These are phyloP conservation scores for Cyprinodon variegatus DNA, from an alignment of 2,113 vertebrate genomes.

Conservation along the genomic window DNA sequence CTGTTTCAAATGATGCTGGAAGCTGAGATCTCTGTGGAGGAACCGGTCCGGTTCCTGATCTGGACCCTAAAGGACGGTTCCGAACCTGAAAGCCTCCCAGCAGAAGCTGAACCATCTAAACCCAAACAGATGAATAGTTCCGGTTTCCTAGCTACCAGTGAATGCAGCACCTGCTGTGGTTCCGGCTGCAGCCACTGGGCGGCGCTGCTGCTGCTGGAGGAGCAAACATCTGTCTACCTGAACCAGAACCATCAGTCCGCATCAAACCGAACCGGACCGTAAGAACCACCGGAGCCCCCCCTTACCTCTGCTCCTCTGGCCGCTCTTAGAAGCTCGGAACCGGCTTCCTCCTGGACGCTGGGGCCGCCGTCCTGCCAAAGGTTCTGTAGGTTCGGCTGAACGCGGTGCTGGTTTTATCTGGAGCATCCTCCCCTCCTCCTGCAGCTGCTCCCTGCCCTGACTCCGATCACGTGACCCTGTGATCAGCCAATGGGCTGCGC, in stretches of 20 bases:
- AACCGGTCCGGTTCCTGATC: too few species aligned
- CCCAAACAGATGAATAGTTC: not conserved
- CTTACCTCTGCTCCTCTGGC: conserved; percentile 25
- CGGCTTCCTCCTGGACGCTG: not conserved
- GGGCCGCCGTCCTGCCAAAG: not conserved
- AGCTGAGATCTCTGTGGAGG: too few species aligned
- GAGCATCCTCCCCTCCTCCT: conserved; percentile 27
- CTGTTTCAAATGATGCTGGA: too few species aligned
- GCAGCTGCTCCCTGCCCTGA: conserved; percentile 36
- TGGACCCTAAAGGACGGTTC: too few species aligned
- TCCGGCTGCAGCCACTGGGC: not conserved
- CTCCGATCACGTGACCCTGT: conserved; percentile 43
- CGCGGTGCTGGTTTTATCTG: conserved; percentile 39
- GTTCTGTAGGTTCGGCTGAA: conserved; percentile 23
- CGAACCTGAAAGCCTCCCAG: not conserved
- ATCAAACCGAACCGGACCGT: too few species aligned
- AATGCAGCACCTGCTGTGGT: not conserved
- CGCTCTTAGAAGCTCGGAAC: not conserved
- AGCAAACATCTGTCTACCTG: not conserved
- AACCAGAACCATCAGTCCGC: not conserved
- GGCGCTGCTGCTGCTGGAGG: not conserved
- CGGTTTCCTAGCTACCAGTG: not conserved
- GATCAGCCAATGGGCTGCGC: conserved; percentile 46
- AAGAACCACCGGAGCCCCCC: not conserved
- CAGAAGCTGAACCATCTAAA: not conserved